These are phyloP conservation scores for Poecile montanus DNA, from an alignment of 2,797 vertebrate genomes.

Conservation along the genomic window DNA sequence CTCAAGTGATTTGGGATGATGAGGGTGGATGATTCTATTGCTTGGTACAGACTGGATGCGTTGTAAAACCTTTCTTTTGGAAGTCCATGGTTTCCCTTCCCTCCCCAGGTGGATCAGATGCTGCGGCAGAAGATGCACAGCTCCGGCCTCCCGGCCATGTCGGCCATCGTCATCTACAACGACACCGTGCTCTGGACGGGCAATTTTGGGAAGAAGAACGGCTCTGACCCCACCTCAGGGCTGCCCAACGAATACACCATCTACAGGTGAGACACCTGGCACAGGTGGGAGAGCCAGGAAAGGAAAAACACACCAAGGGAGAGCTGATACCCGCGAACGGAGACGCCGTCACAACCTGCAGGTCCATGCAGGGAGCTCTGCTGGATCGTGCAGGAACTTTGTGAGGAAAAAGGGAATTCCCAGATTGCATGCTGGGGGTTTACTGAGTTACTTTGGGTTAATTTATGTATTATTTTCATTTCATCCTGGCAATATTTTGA, in stretches of 20 bases:
- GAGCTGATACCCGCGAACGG: not conserved
- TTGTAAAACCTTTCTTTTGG: not conserved
- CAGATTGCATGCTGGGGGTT: not conserved
- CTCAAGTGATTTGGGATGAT: not conserved
- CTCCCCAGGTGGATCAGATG: slow-evolving; percentile 83
- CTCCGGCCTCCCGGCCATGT: slow-evolving; percentile 86
- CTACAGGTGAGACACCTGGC: slow-evolving; percentile 82
- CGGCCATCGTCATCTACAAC: slow-evolving; percentile 90
- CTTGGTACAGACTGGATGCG: no score
- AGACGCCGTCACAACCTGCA: not conserved
- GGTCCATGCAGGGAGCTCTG: not conserved
- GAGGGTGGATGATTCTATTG: not conserved
- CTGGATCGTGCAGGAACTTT: not conserved
- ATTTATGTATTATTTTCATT: not conserved
- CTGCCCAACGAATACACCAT: slow-evolving; percentile 91
- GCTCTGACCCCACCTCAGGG: slow-evolving; percentile 82
- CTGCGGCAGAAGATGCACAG: slow-evolving; percentile 81
- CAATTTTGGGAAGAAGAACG: slow-evolving; percentile 91
- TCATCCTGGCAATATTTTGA: not conserved
- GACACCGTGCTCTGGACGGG: slow-evolving; percentile 95
- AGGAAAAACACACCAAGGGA: fast-evolving
- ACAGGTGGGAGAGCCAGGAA: not conserved
- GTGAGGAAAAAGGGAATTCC: not conserved
- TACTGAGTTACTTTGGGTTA: not conserved
- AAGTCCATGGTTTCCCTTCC: no score